A percentile compares a stretch with the other conserved stretches of the same genome.
Evolutionary conservation across 2,797 vertebrate species (phyloP).

Genomic region (Tinamus major): DNA sequence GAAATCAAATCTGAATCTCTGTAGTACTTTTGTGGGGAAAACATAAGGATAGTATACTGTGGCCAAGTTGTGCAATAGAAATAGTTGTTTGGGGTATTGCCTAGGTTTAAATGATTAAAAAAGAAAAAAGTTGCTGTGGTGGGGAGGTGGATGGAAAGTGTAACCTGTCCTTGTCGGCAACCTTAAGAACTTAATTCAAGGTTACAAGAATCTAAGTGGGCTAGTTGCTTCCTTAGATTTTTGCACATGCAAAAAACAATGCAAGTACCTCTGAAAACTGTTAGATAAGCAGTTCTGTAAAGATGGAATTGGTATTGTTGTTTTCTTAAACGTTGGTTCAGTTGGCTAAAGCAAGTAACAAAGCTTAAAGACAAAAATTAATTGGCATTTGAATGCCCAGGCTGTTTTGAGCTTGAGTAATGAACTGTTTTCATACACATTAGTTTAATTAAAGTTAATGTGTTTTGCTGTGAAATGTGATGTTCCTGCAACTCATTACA

Average conservation of each 20-base stretch:
- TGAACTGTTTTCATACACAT: accelerated
- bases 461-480: background rate
- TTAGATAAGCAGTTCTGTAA: accelerated
- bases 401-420: background rate
- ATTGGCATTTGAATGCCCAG: background rate
- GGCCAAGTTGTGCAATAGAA: accelerated
- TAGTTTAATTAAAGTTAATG: background rate
- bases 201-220: background rate
- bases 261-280: background rate
- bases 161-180: accelerated
- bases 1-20: background rate
- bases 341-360: too few species aligned
- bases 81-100: accelerated
- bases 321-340: background rate
- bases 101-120: background rate
- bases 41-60: accelerated
- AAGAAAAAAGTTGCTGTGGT: accelerated
- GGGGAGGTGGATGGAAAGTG: background rate
- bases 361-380: too few species aligned
- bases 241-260: too few species aligned
- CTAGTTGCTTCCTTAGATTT: too few species aligned
- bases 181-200: background rate
- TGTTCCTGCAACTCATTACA: accelerated
- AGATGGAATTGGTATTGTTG: accelerated
- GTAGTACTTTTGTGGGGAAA: background rate